A percentile compares a stretch with the other conserved stretches of the same genome.
Evolutionary conservation across 1,140 invertebrate genomes (phyloP).

Genomic region (Halesus radiatus): DNA sequence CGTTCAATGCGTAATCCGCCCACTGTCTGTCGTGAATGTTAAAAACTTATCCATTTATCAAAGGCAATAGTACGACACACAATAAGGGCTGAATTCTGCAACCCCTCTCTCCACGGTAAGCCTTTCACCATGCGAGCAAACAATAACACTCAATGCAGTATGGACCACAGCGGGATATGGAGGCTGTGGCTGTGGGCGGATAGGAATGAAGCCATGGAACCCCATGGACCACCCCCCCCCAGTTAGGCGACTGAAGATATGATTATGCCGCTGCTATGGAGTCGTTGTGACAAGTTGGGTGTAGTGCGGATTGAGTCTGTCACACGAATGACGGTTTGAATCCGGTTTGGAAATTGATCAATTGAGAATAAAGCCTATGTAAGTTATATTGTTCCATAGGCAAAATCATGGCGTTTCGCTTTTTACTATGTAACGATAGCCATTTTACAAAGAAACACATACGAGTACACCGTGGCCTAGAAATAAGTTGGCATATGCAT

Average conservation of each 20-base stretch:
- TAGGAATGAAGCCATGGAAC: background rate
- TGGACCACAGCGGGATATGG: slow-evolving; percentile 12
- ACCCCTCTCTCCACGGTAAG: background rate
- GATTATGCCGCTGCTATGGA: slow-evolving; percentile 7
- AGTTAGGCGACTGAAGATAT: background rate
- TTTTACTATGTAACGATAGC: too few species aligned
- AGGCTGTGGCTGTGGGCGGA: background rate
- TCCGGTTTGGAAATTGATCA: too few species aligned
- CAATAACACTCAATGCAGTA: slow-evolving; percentile 16
- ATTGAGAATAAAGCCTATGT: too few species aligned
- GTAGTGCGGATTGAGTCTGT: too few species aligned
- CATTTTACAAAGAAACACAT: too few species aligned
- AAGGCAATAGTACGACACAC: background rate
- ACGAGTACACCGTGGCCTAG: too few species aligned
- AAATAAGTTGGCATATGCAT: too few species aligned
- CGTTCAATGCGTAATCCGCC: slow-evolving; percentile 14
- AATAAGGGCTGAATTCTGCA: background rate
- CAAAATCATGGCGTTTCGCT: too few species aligned
- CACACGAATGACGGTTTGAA: too few species aligned
- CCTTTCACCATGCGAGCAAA: background rate
- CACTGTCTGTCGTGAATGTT: slow-evolving; percentile 21
- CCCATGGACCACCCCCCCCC: background rate
- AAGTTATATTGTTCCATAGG: too few species aligned
- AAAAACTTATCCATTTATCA: slow-evolving; percentile 40
- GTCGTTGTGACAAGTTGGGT: background rate